Evolutionary conservation across 2,113 vertebrate species (phyloP), one percentile per base, ranked within the genome.

Genomic region (Xenopus laevis): DNA sequence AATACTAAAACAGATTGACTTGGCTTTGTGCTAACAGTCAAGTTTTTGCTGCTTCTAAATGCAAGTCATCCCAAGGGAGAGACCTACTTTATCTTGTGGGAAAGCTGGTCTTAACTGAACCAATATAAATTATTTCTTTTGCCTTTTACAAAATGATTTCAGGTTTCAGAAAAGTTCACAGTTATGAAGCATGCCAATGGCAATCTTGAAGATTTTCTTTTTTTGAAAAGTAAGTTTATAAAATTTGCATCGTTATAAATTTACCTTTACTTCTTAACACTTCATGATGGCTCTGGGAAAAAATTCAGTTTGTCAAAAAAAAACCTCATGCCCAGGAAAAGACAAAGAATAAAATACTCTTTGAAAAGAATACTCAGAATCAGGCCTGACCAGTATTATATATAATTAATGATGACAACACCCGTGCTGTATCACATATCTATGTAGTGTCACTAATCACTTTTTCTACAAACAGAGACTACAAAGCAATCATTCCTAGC

Each of bases 111-210:
- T 9, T 55, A 55, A 68, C 46, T 40, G 55, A 55, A 68, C 45
- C 66, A 30, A 63, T 66, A 75, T 75, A 46, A 68, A 75, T 75
- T 52, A 75, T 75, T 75, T 55, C 57, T 75, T 40, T 55, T 45
- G 18, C 45, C 58, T 75, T 75, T 74, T 68, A 59, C 58, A 18
- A 69, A 27, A 60, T 62, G 65, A 75, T 68, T 74, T n/a, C 23
- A 57, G 18, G 52, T 65, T 66, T 71, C 46, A 50, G 40, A 58
- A 30, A 50, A 62, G n/a, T n/a, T 62, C 65, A 62, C 40, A 52
- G 47, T 62, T 53, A 65, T 59, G 44, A 69, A 68, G 58, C 62
- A 74, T 58, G 21, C 66, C 65, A 16, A 60, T 30, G n/a, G 17
- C 50, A 60, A n/a, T 60, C 27, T 50, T 68, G 50, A 68, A 52